Conservation (phyloP, 1,140 invertebrate genomes). For the Heliothis virescens region DNA sequence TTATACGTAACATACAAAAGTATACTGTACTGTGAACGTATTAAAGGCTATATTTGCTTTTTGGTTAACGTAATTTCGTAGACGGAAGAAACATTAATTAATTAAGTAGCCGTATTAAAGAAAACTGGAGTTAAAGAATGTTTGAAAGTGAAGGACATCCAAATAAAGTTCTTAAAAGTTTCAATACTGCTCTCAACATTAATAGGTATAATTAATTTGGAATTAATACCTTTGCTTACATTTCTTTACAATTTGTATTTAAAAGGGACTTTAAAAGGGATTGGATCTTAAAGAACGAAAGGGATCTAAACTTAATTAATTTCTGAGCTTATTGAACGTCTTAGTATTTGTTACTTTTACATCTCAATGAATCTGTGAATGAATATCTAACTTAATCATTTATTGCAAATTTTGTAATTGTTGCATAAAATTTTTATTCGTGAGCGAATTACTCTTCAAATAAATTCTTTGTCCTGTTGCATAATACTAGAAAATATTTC, state of each 20-base stretch:
- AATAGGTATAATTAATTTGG: constrained; percentile 24
- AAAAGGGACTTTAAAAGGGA: constrained; percentile 51
- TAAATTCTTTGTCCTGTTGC: no score
- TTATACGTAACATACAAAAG: not conserved
- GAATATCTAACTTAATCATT: not conserved
- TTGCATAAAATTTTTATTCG: no score
- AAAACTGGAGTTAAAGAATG: constrained; percentile 55
- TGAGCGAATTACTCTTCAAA: no score
- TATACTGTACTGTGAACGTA: not conserved
- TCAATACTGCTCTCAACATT: constrained; percentile 49
- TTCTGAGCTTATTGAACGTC: constrained; percentile 42
- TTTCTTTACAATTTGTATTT: constrained; percentile 34
- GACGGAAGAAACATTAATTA: constrained; percentile 58
- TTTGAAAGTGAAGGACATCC: constrained; percentile 55
- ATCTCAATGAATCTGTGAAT: not conserved
- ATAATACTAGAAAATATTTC: no score
- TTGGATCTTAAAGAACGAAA: constrained; percentile 49
- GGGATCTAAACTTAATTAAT: constrained; percentile 61
- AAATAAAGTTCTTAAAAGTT: constrained; percentile 57
- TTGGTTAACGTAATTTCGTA: not conserved
- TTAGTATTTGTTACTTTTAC: not conserved
- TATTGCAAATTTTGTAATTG: no score
- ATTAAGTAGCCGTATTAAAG: constrained; percentile 59
- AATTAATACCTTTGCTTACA: constrained; percentile 17
- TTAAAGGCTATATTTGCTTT: constrained; percentile 1